Conservation (phyloP, 2,113 vertebrate genomes). For the Lynx canadensis region DNA sequence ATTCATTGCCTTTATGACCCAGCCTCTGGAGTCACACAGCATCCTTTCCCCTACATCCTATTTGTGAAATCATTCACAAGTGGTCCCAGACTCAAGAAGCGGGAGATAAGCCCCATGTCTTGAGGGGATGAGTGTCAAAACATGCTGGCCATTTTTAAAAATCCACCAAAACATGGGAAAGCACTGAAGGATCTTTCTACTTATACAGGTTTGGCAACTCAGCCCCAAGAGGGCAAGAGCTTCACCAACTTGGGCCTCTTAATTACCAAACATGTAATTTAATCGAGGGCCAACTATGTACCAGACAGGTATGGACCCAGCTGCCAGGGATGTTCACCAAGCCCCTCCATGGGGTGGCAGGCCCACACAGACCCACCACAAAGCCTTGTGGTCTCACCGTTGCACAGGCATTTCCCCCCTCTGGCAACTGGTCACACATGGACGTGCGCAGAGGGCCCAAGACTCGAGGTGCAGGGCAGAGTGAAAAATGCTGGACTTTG, state of each 20-base stretch:
- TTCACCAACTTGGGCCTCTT: not conserved
- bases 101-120: not conserved
- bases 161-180: not conserved
- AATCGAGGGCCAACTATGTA: not conserved
- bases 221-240: not conserved
- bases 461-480: not conserved
- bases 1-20: not conserved
- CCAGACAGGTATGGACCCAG: not conserved
- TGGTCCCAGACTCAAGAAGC: not conserved
- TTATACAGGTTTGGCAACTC: not conserved
- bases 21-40: not conserved
- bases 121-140: not conserved
- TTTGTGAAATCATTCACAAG: not conserved
- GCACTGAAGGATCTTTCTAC: not conserved
- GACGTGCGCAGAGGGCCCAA: no score
- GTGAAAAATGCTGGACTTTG: not conserved
- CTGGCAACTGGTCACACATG: not conserved
- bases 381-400: not conserved
- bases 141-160: not conserved
- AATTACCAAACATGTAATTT: not conserved
- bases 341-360: not conserved
- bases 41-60: not conserved
- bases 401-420: no score
- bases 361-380: not conserved
- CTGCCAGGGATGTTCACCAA: not conserved